Conservation (phyloP, 1,140 invertebrate species). For the Adoxophyes honmai region DNA sequence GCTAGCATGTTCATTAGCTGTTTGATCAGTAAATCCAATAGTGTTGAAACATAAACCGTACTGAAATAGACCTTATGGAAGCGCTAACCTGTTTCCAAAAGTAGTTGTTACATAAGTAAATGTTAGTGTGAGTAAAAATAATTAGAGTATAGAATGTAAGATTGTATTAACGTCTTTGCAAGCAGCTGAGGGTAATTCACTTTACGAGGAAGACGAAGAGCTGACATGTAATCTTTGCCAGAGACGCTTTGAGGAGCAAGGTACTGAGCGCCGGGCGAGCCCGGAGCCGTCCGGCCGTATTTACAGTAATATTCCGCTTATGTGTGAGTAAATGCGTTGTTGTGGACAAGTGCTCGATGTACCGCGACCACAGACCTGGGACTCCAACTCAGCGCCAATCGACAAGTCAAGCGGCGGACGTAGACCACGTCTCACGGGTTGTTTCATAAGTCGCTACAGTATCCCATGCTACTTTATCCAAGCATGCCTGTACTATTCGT, state of each 20-base stretch:
- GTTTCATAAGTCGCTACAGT: conserved; percentile 15
- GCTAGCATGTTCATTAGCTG: conserved; percentile 32
- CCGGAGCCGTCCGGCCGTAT: conserved; percentile 60
- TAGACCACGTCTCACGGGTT: background rate
- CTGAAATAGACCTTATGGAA: background rate
- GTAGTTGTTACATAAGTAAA: conserved; percentile 19
- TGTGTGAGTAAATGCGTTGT: conserved; percentile 76
- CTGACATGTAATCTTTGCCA: conserved; percentile 83
- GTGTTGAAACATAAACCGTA: conserved; percentile 6
- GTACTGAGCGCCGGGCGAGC: conserved; percentile 75
- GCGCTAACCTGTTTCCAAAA: background rate
- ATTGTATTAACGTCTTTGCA: conserved; percentile 78
- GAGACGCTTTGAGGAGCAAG: conserved; percentile 86
- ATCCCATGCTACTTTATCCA: too few relatives aligned
- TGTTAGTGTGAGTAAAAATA: conserved; percentile 18
- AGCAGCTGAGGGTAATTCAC: conserved; percentile 81
- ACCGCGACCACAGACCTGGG: conserved; percentile 24
- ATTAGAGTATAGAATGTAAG: conserved; percentile 57
- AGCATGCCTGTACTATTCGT: too few relatives aligned
- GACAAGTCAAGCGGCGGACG: background rate
- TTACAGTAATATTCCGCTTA: conserved; percentile 63
- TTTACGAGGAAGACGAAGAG: conserved; percentile 83
- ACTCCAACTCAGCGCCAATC: conserved; percentile 21
- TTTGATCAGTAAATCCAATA: conserved; percentile 22
- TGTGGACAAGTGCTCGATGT: conserved; percentile 41